Percentiles rank a stretch among this genome's conserved stretches.
phyloP scores from a whole-genome alignment of 2,888 invertebrate genomes.

The Empis livida region DNA sequence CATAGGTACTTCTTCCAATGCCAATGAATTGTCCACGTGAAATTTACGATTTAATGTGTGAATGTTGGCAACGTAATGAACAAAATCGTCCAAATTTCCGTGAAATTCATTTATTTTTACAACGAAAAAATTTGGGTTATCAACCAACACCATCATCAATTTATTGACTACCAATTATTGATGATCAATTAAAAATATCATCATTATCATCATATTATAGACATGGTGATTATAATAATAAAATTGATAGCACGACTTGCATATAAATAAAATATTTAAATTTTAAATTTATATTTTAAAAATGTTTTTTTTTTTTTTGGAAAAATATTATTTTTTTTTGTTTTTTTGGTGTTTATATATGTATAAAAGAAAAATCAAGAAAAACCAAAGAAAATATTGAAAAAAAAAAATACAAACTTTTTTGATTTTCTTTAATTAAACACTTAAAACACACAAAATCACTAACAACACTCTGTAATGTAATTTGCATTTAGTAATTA shows the following conservation, averaged over 20 bases:
- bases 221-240: no score
- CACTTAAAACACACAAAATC: no score
- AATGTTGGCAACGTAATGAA: slow-evolving; percentile 75
- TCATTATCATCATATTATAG: not conserved
- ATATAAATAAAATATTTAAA: not conserved
- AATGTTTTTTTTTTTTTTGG: not conserved
- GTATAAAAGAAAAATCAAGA: not conserved
- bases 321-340: not conserved
- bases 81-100: slow-evolving; percentile 64
- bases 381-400: not conserved
- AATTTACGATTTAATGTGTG: slow-evolving; percentile 74
- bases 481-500: no score
- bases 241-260: not conserved
- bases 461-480: no score
- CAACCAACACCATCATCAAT: slow-evolving; percentile 22
- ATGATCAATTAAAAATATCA: not conserved
- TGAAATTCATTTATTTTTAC: slow-evolving; percentile 75
- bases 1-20: slow-evolving; percentile 47
- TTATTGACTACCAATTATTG: not conserved
- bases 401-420: not conserved
- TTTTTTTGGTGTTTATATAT: not conserved
- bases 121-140: slow-evolving; percentile 55
- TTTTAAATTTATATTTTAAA: not conserved
- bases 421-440: not conserved
- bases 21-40: slow-evolving; percentile 71